These are phyloP conservation scores for Dreissena rostriformis DNA, from an alignment of 1,140 invertebrate genomes.

Conservation along the genomic window DNA sequence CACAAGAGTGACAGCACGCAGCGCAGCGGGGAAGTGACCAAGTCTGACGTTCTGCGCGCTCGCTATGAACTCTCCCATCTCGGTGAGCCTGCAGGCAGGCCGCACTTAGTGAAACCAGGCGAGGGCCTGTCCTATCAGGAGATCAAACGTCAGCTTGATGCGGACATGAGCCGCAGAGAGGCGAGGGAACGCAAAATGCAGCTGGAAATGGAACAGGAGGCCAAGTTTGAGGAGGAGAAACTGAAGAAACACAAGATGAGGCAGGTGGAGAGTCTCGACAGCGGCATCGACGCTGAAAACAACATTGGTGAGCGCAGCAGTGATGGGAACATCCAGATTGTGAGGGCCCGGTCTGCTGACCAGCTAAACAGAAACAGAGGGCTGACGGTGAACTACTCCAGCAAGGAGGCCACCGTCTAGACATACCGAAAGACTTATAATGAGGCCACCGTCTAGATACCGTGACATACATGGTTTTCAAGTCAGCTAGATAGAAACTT, in stretches of 20 bases:
- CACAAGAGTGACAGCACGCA: conserved; percentile 54
- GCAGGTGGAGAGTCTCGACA: conserved; percentile 50
- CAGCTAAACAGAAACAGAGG: conserved; percentile 32
- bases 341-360: conserved; percentile 43
- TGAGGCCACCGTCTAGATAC: conserved; percentile 41
- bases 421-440: too few species aligned
- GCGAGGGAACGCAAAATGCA: conserved; percentile 35
- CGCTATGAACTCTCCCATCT: conserved; percentile 38
- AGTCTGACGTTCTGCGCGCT: conserved; percentile 43
- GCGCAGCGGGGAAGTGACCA: conserved; percentile 47
- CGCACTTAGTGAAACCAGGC: neutral
- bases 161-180: conserved; percentile 49
- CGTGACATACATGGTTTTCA: neutral
- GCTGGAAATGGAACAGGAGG: conserved; percentile 28
- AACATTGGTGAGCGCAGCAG: conserved; percentile 37
- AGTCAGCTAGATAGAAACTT: too few species aligned
- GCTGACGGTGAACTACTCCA: conserved; percentile 17
- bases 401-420: conserved; percentile 41
- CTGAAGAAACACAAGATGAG: conserved; percentile 44
- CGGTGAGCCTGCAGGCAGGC: conserved; percentile 45
- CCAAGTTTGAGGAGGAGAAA: conserved; percentile 34
- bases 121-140: conserved; percentile 38
- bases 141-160: conserved; percentile 45
- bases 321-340: conserved; percentile 48
- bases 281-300: conserved; percentile 48